Evolutionary conservation across 2,888 invertebrate genomes (phyloP).

Genomic region (Spialia ferax): DNA sequence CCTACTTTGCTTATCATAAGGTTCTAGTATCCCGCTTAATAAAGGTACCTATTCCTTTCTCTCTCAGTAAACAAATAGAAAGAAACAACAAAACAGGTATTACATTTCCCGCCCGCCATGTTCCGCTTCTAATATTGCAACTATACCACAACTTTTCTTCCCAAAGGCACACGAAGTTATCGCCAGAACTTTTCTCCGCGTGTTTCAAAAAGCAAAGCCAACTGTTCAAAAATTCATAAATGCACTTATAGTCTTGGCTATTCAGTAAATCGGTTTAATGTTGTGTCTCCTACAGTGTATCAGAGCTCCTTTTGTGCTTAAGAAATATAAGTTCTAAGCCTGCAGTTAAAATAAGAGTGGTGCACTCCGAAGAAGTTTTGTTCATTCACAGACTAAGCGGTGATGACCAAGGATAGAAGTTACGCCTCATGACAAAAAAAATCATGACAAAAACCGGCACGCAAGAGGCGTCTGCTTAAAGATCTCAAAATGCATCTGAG

Average conservation of each 20-base stretch:
- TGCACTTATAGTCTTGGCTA: slow-evolving; percentile 22
- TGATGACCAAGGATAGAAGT: too few species aligned
- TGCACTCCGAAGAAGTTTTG: too few species aligned
- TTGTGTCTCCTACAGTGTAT: background rate
- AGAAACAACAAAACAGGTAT: background rate
- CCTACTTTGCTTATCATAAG: too few species aligned
- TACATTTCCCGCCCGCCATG: slow-evolving; percentile 14
- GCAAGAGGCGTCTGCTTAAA: too few species aligned
- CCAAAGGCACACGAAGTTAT: slow-evolving; percentile 2
- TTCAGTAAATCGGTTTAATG: slow-evolving; percentile 11
- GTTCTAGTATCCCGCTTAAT: too few species aligned
- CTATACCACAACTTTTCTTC: slow-evolving; percentile 8
- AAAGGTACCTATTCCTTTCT: too few species aligned
- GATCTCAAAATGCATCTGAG: too few species aligned
- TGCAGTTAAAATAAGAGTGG: background rate
- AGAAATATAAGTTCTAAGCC: background rate
- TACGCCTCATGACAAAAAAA: too few species aligned
- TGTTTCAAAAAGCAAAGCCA: slow-evolving; percentile 19
- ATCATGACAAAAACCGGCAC: too few species aligned
- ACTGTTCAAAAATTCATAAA: slow-evolving; percentile 30
- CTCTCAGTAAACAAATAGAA: slow-evolving; percentile 8
- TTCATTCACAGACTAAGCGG: too few species aligned
- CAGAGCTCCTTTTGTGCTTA: background rate
- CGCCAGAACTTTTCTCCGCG: slow-evolving; percentile 13
- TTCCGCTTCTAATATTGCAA: slow-evolving; percentile 19